Base-by-base conservation (phyloP, 1,140 invertebrate genomes). In the Cydia fagiglandana region DNA sequence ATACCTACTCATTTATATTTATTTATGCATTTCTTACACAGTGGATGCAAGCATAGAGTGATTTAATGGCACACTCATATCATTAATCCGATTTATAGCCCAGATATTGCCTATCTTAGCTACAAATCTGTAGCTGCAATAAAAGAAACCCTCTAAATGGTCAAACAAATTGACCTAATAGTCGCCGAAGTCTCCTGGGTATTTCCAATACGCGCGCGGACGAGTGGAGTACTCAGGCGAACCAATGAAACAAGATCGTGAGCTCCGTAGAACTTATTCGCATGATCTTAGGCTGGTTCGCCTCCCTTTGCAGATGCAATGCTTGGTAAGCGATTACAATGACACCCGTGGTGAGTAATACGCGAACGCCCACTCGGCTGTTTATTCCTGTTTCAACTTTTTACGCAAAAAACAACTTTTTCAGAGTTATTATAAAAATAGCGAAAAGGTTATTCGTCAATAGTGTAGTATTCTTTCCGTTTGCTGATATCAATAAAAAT, bases 111-210 rank as follows among this genome's bases (percentile, higher is more conserved):
- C n/a, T 41, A 70, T 70, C 66, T 38, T 17, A 41, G 66, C 17
- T 38, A 70, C 66, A 70, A 70, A 70, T 70, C 66, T 41, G 66
- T 70, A n/a, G 34, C 34, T n/a, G 30, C n/a, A 70, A 68, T 68
- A 41, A 70, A 70, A 70, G 66, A 38, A 70, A 34, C 66, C 34
- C 38, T 70, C 15, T 15, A 15, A 70, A 70, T 70, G n/a, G 66
- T 34, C 15, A 6, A 70, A 70, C 66, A 70, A 70, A 70, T 70
- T 70, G 66, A 38, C 30, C n/a, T 70, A 70, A 70, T 70, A 41
- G 66, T 38, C 13, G 17, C 56, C 17, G 9, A 24, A 61, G 56
- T 10, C 15, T 61, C 17, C 56, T 61, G n/a, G 56, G 10, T 61
- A 61, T 61, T 61, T 10, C 17, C 15, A 24, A 17, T 13, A 53